Evolutionary conservation across 2,797 vertebrate genomes (phyloP).

Genomic region (Spea hammondii): DNA sequence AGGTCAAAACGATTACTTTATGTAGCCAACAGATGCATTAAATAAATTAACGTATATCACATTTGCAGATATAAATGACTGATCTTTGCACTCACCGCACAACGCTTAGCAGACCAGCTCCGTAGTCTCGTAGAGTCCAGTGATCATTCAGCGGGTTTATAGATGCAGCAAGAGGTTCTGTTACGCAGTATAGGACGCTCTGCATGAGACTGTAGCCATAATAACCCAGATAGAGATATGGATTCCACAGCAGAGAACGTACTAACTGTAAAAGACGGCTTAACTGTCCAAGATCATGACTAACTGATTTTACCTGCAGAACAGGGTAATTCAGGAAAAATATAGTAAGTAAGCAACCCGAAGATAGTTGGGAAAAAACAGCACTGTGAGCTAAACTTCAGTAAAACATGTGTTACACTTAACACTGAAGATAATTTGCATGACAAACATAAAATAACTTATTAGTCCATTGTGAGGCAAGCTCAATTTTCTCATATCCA

Average conservation of each 20-base stretch:
- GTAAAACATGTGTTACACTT: too few species aligned
- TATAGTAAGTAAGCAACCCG: neutral
- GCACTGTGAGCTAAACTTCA: too few species aligned
- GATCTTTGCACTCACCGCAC: slow-evolving; percentile 73
- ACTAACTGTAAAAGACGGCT: slow-evolving; percentile 87
- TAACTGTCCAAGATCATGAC: slow-evolving; percentile 89
- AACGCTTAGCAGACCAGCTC: slow-evolving; percentile 85
- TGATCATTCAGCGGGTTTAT: slow-evolving; percentile 96
- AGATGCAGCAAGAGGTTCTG: slow-evolving; percentile 90
- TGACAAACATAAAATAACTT: too few species aligned
- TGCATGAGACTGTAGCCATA: slow-evolving; percentile 86
- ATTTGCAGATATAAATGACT: neutral
- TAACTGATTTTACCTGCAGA: slow-evolving; percentile 87
- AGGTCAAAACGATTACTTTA: too few species aligned
- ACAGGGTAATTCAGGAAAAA: neutral
- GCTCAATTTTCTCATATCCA: too few species aligned
- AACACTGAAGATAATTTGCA: too few species aligned
- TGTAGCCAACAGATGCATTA: too few species aligned
- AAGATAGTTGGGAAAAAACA: too few species aligned
- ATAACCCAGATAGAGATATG: slow-evolving; percentile 85
- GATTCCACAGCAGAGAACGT: slow-evolving; percentile 86
- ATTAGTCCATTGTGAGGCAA: too few species aligned
- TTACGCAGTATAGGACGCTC: slow-evolving; percentile 91
- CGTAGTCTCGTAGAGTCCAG: slow-evolving; percentile 90
- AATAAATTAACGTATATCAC: too few species aligned